Evolutionary conservation across 2,113 vertebrate genomes (phyloP).

Genomic region (Nycticebus coucang): DNA sequence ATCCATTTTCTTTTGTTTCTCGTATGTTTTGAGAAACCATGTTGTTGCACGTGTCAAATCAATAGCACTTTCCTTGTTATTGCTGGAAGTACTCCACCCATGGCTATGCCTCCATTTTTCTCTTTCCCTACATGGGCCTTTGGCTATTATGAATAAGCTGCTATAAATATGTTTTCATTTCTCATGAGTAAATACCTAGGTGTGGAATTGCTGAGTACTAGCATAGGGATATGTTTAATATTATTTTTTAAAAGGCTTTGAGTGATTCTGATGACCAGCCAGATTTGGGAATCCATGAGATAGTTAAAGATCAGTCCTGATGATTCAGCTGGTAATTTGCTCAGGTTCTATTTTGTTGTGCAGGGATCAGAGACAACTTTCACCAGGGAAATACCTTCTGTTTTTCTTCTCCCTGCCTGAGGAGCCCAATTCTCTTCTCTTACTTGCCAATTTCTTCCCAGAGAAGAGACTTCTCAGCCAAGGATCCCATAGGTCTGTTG

Average conservation of each 20-base stretch:
- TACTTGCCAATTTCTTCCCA: not conserved
- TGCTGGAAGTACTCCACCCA: not conserved
- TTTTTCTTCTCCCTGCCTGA: not conserved
- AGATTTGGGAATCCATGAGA: not conserved
- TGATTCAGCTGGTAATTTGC: not conserved
- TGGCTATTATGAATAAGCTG: not conserved
- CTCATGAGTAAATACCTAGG: not conserved
- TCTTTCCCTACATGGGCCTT: not conserved
- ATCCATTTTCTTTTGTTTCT: constrained; percentile 3
- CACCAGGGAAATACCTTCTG: not conserved
- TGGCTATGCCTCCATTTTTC: not conserved
- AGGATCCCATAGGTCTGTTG: not conserved
- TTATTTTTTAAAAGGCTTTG: constrained; percentile 31
- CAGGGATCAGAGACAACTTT: not conserved
- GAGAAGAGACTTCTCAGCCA: not conserved
- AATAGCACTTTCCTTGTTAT: not conserved
- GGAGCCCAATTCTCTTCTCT: not conserved
- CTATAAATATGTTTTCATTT: constrained; percentile 28
- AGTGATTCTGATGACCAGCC: not conserved
- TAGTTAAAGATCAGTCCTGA: not conserved
- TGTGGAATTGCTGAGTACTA: not conserved
- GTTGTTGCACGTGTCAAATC: not conserved
- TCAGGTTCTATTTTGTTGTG: not conserved
- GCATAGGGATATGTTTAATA: not conserved
- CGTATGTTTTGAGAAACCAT: not conserved